Evolutionary conservation across 2,113 vertebrate species (phyloP).

Genomic region (Archilochus colubris): DNA sequence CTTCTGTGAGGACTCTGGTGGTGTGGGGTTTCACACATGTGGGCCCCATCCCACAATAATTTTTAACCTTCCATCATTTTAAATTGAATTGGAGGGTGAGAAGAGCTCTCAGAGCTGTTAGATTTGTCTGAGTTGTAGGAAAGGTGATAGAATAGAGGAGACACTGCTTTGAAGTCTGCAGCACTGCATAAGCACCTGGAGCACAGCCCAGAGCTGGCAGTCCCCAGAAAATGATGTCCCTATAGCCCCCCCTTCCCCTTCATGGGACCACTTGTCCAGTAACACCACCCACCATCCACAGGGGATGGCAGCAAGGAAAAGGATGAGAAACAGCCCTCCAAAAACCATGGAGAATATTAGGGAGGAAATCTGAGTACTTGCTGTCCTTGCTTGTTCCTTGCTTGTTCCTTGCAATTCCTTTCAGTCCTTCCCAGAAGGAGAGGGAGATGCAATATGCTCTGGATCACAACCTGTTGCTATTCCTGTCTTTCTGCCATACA

Average conservation of each 20-base stretch:
- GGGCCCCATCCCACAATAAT: neutral
- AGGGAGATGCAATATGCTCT: neutral
- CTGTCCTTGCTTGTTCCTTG: neutral
- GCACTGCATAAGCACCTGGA: accelerated
- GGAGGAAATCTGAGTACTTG: accelerated
- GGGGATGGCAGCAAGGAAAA: neutral
- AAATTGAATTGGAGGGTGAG: neutral
- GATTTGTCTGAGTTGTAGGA: neutral
- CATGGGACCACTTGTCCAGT: accelerated
- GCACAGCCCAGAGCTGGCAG: neutral
- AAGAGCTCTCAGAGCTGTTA: neutral
- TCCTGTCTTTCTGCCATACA: neutral
- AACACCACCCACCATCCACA: neutral
- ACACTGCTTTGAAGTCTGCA: neutral
- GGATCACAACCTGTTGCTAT: neutral
- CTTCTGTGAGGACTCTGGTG: neutral
- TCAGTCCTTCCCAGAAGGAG: neutral
- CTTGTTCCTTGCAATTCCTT: neutral
- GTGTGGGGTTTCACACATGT: neutral
- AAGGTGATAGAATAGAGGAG: neutral
- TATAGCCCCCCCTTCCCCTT: too few species aligned
- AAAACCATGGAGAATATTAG: accelerated
- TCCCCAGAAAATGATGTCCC: neutral
- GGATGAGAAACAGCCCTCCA: neutral
- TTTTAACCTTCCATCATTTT: neutral